Evolutionary conservation across 2,888 invertebrate genomes (phyloP).

Genomic region (Ceratothoa steindachneri): DNA sequence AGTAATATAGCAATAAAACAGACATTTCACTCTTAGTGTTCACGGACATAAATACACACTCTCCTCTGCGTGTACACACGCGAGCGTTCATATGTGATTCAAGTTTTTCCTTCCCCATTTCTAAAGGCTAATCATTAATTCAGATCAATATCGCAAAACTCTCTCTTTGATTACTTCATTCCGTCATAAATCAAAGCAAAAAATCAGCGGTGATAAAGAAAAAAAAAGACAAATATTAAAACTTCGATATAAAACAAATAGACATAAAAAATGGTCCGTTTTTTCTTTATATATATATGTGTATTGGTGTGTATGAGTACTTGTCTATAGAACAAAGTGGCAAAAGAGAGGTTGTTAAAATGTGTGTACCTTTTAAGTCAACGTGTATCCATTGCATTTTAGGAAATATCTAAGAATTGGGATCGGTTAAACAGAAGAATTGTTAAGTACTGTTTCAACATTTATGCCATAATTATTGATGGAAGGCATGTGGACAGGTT

Average conservation of each 20-base stretch:
- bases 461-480: too few relatives aligned
- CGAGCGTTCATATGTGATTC: neutral
- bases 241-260: neutral
- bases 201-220: neutral
- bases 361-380: too few relatives aligned
- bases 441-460: too few relatives aligned
- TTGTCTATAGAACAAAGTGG: neutral
- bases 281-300: neutral
- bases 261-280: neutral
- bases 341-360: too few relatives aligned
- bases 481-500: too few relatives aligned
- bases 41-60: too few relatives aligned
- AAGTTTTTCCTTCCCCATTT: neutral
- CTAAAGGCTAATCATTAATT: neutral
- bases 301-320: neutral
- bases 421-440: too few relatives aligned
- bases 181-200: neutral
- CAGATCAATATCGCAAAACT: neutral
- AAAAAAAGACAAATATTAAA: neutral
- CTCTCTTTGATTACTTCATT: conserved; percentile 10
- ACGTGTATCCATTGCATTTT: too few relatives aligned
- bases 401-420: too few relatives aligned
- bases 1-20: too few relatives aligned
- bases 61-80: neutral
- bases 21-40: too few relatives aligned